Conservation (phyloP, 2,113 vertebrate species). For the Labeo rohita region DNA sequence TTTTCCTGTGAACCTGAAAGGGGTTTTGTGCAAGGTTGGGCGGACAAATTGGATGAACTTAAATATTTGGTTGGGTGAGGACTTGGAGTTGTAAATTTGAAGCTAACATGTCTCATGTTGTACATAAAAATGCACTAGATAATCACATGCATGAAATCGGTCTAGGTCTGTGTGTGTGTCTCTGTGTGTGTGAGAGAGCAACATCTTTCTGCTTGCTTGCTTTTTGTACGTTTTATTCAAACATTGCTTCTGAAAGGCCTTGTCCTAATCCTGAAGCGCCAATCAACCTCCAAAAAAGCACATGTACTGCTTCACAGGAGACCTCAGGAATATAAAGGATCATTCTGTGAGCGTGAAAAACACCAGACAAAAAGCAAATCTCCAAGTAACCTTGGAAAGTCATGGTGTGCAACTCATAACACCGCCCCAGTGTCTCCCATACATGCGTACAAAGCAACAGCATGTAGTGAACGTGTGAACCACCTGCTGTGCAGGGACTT, state of each 20-base stretch:
- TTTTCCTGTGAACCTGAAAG: constrained; percentile 9
- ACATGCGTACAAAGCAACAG: not conserved
- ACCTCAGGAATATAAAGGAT: not conserved
- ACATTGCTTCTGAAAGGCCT: constrained; percentile 13
- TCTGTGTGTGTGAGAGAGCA: not conserved
- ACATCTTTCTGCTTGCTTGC: not conserved
- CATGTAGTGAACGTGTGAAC: not conserved
- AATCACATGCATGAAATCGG: not conserved
- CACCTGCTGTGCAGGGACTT: constrained; percentile 23
- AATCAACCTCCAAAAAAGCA: not conserved
- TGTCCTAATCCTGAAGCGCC: constrained; percentile 1
- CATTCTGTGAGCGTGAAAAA: constrained; percentile 11
- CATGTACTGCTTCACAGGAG: constrained; percentile 16
- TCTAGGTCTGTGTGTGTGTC: not conserved
- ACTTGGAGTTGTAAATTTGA: not conserved
- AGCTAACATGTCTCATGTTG: not conserved
- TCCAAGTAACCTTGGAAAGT: not conserved
- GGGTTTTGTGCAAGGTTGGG: constrained; percentile 10
- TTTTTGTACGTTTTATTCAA: constrained; percentile 24
- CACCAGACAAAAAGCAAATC: constrained; percentile 9
- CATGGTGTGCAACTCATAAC: not conserved
- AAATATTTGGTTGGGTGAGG: constrained; percentile 36
- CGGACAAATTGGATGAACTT: constrained; percentile 25
- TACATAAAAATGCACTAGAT: not conserved
- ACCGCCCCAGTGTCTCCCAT: not conserved